Evolutionary conservation across 2,888 invertebrate genomes (phyloP).

Genomic region (Cybosia mesomella): DNA sequence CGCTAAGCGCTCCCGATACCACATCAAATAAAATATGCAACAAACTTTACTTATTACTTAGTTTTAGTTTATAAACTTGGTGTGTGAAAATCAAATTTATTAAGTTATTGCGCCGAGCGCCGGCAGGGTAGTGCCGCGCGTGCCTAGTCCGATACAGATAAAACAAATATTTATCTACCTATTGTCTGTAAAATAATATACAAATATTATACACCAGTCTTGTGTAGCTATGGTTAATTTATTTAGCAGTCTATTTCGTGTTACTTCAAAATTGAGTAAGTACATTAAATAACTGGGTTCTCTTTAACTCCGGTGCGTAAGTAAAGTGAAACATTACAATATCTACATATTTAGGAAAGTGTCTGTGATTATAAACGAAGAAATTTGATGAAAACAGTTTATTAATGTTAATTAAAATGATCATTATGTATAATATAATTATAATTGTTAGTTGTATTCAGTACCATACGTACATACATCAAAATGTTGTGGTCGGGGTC

Average conservation of each 20-base stretch:
- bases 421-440: slow-evolving; percentile 70
- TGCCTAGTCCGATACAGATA: slow-evolving; percentile 85
- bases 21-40: slow-evolving; percentile 74
- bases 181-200: slow-evolving; percentile 78
- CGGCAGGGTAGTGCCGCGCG: slow-evolving; percentile 73
- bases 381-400: slow-evolving; percentile 83
- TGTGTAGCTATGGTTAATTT: slow-evolving; percentile 83
- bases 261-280: slow-evolving; percentile 76
- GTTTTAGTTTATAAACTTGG: slow-evolving; percentile 81
- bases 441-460: slow-evolving; percentile 69
- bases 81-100: slow-evolving; percentile 81
- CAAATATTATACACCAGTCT: slow-evolving; percentile 75
- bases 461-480: slow-evolving; percentile 46
- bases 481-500: slow-evolving; percentile 43
- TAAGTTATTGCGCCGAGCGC: slow-evolving; percentile 84
- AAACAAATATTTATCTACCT: slow-evolving; percentile 82
- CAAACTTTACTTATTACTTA: slow-evolving; percentile 81
- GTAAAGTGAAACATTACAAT: slow-evolving; percentile 72
- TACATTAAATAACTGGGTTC: slow-evolving; percentile 73
- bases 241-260: slow-evolving; percentile 78
- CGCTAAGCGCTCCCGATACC: slow-evolving; percentile 74
- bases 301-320: slow-evolving; percentile 77
- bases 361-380: slow-evolving; percentile 86
- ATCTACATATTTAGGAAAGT: slow-evolving; percentile 84
- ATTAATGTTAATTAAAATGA: slow-evolving; percentile 74